A percentile compares a stretch with the other conserved stretches of the same genome.
These are phyloP conservation scores for Montipora sp. DNA, from an alignment of 64 coral and sea anemone species.

Conservation along the genomic window DNA sequence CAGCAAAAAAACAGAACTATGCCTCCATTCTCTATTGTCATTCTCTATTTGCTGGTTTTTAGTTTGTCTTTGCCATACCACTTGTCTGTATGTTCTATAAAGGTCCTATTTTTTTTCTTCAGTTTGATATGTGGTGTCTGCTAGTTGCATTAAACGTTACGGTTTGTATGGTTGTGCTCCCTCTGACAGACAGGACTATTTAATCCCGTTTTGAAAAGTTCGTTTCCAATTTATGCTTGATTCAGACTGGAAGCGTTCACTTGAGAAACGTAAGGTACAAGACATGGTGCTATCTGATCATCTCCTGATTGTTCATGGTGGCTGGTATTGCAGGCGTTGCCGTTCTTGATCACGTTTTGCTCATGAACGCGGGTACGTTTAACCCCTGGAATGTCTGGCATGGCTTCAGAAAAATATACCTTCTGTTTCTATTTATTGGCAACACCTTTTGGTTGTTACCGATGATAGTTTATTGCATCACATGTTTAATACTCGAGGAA, in stretches of 20 bases:
- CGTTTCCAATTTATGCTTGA: background rate
- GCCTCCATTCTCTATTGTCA: background rate
- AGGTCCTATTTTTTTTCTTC: background rate
- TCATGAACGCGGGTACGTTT: background rate
- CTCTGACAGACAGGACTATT: background rate
- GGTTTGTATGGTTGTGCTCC: background rate
- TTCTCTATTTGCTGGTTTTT: background rate
- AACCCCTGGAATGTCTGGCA: slow-evolving; percentile 13
- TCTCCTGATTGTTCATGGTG: background rate
- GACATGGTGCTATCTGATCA: background rate
- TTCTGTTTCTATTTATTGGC: background rate
- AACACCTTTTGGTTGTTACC: slow-evolving; percentile 9
- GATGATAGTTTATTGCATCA: background rate
- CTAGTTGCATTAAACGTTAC: background rate
- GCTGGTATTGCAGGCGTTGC: background rate
- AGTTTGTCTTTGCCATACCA: background rate
- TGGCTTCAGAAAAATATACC: background rate
- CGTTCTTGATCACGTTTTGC: background rate
- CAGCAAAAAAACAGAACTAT: background rate
- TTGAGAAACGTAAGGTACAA: background rate
- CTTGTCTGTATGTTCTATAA: background rate
- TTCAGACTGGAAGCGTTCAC: background rate
- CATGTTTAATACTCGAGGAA: background rate
- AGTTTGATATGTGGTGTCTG: background rate
- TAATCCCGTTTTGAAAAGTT: slow-evolving; percentile 17